Evolutionary conservation across 1,140 invertebrate genomes (phyloP).

Genomic region (Drosophila nikananu): DNA sequence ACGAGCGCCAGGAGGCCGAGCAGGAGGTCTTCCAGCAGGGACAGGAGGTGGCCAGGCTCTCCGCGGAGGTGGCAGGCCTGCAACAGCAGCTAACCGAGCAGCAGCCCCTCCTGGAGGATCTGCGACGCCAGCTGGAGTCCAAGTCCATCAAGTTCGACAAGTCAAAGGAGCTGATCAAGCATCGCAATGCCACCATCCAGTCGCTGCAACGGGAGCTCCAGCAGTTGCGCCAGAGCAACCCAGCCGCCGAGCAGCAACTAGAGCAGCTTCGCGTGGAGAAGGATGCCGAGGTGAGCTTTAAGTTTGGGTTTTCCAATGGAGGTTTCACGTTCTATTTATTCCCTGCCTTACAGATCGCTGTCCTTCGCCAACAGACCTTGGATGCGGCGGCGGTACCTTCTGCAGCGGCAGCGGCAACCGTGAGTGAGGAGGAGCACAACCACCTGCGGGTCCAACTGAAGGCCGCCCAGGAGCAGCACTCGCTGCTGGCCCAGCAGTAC

Average conservation of each 20-base stretch:
- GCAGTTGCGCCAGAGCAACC: constrained; percentile 22
- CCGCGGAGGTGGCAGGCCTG: neutral
- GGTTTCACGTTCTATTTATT: neutral
- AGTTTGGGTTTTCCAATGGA: neutral
- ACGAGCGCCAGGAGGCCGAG: constrained; percentile 32
- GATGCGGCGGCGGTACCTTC: neutral
- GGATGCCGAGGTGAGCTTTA: constrained; percentile 12
- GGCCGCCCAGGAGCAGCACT: constrained; percentile 79
- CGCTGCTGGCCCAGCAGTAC: constrained; percentile 84
- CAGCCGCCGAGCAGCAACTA: neutral
- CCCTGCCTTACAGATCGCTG: constrained; percentile 5
- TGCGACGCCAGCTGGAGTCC: constrained; percentile 53
- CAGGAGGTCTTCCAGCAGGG: constrained; percentile 36
- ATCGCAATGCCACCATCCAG: constrained; percentile 75
- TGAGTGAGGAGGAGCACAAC: constrained; percentile 18
- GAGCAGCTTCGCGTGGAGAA: constrained; percentile 27
- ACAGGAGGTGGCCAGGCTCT: constrained; percentile 38
- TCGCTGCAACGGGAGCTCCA: constrained; percentile 67
- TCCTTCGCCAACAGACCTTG: constrained; percentile 11
- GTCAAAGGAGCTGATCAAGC: constrained; percentile 83
- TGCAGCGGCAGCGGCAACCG: neutral
- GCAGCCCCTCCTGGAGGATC: constrained; percentile 36
- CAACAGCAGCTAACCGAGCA: constrained; percentile 16
- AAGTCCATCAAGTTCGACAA: constrained; percentile 82
- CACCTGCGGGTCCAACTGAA: constrained; percentile 44